Evolutionary conservation across 2,888 invertebrate genomes (phyloP).

Genomic region (Lysandra coridon): DNA sequence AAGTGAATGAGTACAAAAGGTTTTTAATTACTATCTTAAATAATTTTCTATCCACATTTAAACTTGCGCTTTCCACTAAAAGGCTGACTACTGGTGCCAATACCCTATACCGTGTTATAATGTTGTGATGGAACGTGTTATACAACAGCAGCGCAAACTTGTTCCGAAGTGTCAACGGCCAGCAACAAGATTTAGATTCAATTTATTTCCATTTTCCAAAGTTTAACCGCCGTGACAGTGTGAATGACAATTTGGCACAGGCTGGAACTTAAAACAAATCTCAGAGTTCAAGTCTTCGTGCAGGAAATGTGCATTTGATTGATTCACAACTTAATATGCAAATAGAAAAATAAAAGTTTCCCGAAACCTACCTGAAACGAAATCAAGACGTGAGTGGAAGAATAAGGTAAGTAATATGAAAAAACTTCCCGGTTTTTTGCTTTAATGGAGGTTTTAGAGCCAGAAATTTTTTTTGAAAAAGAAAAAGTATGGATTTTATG

Average conservation of each 20-base stretch:
- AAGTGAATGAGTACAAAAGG: too few species aligned
- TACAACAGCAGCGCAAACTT: not conserved
- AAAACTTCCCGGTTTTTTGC: too few species aligned
- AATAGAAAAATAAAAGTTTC: not conserved
- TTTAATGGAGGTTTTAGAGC: too few species aligned
- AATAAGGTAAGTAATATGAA: too few species aligned
- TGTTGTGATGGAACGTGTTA: not conserved
- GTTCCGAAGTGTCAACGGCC: not conserved
- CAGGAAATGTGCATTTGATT: not conserved
- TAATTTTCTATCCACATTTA: too few species aligned
- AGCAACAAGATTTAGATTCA: conserved; percentile 19
- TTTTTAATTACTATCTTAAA: too few species aligned
- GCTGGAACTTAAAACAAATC: not conserved
- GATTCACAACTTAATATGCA: not conserved
- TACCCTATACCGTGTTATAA: not conserved
- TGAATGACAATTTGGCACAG: conserved; percentile 27
- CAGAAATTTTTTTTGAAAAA: too few species aligned
- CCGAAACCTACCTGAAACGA: too few species aligned
- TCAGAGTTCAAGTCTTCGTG: not conserved
- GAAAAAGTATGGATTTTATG: too few species aligned
- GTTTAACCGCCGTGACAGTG: conserved; percentile 1
- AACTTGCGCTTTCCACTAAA: too few species aligned
- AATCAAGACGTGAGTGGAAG: too few species aligned
- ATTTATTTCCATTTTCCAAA: conserved; percentile 6
- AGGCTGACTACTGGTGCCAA: too few species aligned